These are phyloP conservation scores for Papilio polytes DNA, from an alignment of 1,140 invertebrate genomes.

Conservation along the genomic window DNA sequence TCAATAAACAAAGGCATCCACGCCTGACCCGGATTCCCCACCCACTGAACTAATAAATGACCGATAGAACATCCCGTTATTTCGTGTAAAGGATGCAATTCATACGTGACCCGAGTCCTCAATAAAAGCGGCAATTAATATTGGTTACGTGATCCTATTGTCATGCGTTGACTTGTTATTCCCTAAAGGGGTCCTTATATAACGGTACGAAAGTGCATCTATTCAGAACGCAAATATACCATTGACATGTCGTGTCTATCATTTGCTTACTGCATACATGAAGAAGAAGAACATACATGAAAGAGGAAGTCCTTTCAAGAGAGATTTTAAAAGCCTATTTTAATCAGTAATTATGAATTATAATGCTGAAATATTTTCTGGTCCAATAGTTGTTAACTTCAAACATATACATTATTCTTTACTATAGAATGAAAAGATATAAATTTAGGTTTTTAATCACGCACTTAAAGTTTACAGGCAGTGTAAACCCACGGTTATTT, in stretches of 20 bases:
- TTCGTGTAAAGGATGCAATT: slow-evolving; percentile 64
- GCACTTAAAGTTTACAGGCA: neutral
- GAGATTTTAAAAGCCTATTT: neutral
- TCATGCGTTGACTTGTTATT: slow-evolving; percentile 53
- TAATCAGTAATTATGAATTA: too few relatives aligned
- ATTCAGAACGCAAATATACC: slow-evolving; percentile 45
- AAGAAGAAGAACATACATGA: too few relatives aligned
- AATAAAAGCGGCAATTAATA: slow-evolving; percentile 54
- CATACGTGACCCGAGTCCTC: slow-evolving; percentile 59
- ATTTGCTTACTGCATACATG: neutral
- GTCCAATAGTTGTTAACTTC: too few relatives aligned
- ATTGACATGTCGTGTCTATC: neutral
- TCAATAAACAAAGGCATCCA: slow-evolving; percentile 51
- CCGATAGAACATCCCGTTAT: slow-evolving; percentile 61
- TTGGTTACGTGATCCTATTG: slow-evolving; percentile 54
- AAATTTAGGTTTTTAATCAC: too few relatives aligned
- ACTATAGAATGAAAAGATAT: too few relatives aligned
- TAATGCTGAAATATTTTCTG: too few relatives aligned
- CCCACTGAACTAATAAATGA: slow-evolving; percentile 52
- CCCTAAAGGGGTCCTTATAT: slow-evolving; percentile 57
- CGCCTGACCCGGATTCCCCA: slow-evolving; percentile 49
- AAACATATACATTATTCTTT: too few relatives aligned
- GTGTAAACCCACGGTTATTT: neutral
- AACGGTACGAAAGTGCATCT: slow-evolving; percentile 60
- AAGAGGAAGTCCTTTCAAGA: neutral